Conservation (phyloP, 2,888 invertebrate genomes). For the Andrena bicolor region DNA sequence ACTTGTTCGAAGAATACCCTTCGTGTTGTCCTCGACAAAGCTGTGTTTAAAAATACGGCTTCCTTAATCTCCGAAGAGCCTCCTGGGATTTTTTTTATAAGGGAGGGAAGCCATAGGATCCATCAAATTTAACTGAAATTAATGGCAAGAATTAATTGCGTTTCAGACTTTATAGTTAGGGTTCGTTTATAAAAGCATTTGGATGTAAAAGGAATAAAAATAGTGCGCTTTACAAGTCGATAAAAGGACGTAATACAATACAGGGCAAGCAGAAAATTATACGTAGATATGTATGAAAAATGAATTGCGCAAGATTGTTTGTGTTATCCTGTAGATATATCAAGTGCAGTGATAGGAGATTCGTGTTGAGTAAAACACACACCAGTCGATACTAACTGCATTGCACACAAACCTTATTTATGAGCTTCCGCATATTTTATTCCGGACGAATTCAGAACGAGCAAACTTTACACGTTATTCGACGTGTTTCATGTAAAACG, state of each 20-base stretch:
- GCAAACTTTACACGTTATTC: neutral
- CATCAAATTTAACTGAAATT: neutral
- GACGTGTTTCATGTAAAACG: neutral
- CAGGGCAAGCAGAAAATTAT: no score
- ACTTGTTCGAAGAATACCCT: constrained; percentile 4
- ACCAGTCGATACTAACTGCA: neutral
- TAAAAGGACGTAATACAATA: constrained; percentile 1
- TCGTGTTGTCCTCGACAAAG: constrained; percentile 39
- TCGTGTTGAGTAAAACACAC: constrained; percentile 10
- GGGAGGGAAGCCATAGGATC: neutral
- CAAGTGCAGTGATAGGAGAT: neutral
- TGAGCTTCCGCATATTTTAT: neutral
- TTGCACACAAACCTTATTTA: neutral
- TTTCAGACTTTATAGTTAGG: neutral
- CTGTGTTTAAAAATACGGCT: neutral
- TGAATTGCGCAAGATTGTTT: constrained; percentile 1
- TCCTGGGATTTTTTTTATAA: neutral
- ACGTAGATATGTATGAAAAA: neutral
- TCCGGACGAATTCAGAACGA: neutral
- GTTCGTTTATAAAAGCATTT: neutral
- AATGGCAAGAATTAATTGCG: neutral
- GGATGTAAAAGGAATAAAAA: neutral
- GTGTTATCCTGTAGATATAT: constrained; percentile 1
- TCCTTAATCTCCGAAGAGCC: constrained; percentile 30
- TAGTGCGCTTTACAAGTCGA: neutral